These are phyloP conservation scores for Apomyelois bistriatella DNA, from an alignment of 2,888 invertebrate genomes.

Conservation along the genomic window DNA sequence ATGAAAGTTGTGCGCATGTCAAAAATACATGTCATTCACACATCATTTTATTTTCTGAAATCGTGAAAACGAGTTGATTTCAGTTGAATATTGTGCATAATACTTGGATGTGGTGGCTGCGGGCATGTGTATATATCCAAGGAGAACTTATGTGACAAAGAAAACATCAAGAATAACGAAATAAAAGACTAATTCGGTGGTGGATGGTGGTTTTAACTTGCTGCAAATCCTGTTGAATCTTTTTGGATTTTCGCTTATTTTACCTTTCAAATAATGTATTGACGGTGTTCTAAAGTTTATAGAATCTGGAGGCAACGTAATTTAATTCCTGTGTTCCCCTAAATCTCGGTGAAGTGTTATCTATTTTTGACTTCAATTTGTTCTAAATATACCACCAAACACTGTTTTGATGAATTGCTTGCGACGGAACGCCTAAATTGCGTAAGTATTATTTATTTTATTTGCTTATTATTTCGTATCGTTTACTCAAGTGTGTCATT, in stretches of 20 bases:
- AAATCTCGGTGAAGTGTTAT: slow-evolving; percentile 50
- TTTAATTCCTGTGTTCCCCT: slow-evolving; percentile 32
- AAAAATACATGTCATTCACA: slow-evolving; percentile 69
- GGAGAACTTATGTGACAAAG: slow-evolving; percentile 46
- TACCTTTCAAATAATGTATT: slow-evolving; percentile 31
- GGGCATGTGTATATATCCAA: slow-evolving; percentile 48
- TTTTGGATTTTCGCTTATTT: slow-evolving; percentile 46
- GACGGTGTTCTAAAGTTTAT: slow-evolving; percentile 35
- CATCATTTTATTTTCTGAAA: slow-evolving; percentile 71
- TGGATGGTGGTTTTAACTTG: slow-evolving; percentile 36
- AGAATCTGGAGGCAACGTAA: slow-evolving; percentile 52
- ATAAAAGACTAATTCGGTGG: slow-evolving; percentile 38
- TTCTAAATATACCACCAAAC: slow-evolving; percentile 58
- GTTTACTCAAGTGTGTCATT: not conserved
- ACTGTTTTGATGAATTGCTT: slow-evolving; percentile 58
- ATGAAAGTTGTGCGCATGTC: slow-evolving; percentile 67
- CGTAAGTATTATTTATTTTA: slow-evolving; percentile 57
- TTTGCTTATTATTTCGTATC: slow-evolving; percentile 14
- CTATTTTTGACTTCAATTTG: slow-evolving; percentile 67
- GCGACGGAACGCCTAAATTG: slow-evolving; percentile 53
- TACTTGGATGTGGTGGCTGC: slow-evolving; percentile 49
- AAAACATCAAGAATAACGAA: slow-evolving; percentile 36
- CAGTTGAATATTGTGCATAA: slow-evolving; percentile 62
- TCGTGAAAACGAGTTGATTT: slow-evolving; percentile 60
- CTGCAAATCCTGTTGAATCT: slow-evolving; percentile 35